Base-by-base conservation (phyloP, 2,113 vertebrate genomes). In the Chloroceryle aenea region DNA sequence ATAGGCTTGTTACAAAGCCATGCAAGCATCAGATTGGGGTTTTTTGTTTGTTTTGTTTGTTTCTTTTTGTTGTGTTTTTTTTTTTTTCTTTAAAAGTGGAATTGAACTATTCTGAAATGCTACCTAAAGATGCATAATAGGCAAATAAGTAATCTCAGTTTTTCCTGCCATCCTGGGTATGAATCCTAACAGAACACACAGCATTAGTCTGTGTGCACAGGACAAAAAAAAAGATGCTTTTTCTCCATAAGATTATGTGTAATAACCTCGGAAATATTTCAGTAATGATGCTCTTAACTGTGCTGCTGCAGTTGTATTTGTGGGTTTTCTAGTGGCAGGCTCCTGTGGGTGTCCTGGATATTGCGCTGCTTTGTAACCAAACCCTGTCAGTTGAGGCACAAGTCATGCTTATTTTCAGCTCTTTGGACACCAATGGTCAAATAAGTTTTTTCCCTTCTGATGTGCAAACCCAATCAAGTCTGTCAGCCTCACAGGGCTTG, bases 401-500 rank as follows among this genome's bases (percentile, higher is more conserved):
- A 75, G 81, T n/a, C 53, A 17, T 20, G 32, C 62, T 72, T 80
- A 8, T 73, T 90, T 93, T 36, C 85, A 72, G 25, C 71, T 48
- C 36, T 71, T 89, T 4, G 4, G 48, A 67, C 74, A 47, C 52
- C 3, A 5, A 30, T 30, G 48, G 15, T 83, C 66, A 55, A 40
- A 64, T 85, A 27, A 32, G 32, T 73, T 95, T 87, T 81, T 58
- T 76, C 48, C 34, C 47, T 74, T 30, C 40, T 5, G 55, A 47
- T 61, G 36, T 5, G 4, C 27, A 84, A 75, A 53, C 36, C 8
- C 56, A 55, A 9, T 16, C 25, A 12, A 53, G 42, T 23, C 79
- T 11, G 4, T 48, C 12, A 32, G 10, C 58, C 53, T 64, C 36
- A 5, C 0, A 0, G 53, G 40, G 38, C 62, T 87, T 52, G 14